A percentile compares a stretch with the other conserved stretches of the same genome.
These are phyloP conservation scores for Coptodon bakossiorum DNA, from an alignment of 2,113 vertebrate genomes.

Conservation along the genomic window DNA sequence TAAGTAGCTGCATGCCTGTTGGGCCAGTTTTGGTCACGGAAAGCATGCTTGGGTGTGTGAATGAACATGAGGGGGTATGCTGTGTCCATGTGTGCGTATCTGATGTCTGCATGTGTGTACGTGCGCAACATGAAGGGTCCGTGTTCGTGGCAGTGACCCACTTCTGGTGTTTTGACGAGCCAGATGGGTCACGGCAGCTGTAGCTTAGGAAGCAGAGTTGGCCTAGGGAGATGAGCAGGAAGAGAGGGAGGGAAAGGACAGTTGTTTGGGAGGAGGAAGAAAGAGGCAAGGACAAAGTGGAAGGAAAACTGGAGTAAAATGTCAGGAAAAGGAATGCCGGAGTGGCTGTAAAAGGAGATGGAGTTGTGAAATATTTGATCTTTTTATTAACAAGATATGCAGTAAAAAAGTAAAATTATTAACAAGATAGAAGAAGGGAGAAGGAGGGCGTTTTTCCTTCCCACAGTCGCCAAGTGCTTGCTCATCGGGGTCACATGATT, in stretches of 20 bases:
- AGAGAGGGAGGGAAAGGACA: not conserved
- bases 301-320: not conserved
- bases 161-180: conserved; percentile 68
- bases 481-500: not conserved
- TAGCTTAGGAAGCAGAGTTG: conserved; percentile 37
- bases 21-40: conserved; percentile 20
- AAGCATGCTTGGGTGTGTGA: conserved; percentile 18
- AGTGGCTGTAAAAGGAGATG: not conserved
- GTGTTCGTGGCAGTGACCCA: conserved; percentile 66
- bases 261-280: not conserved
- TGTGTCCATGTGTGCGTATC: not conserved
- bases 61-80: not conserved
- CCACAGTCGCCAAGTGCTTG: not conserved
- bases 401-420: not conserved
- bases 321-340: not conserved
- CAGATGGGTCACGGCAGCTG: conserved; percentile 63
- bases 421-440: not conserved
- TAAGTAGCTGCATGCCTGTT: not conserved
- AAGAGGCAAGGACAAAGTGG: not conserved
- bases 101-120: not conserved
- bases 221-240: conserved; percentile 15
- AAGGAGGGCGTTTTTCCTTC: not conserved
- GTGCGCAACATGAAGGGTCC: conserved; percentile 25
- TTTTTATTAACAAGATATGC: not conserved
- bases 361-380: not conserved